Conservation (phyloP, 2,888 invertebrate species). For the Phengaris arion region DNA sequence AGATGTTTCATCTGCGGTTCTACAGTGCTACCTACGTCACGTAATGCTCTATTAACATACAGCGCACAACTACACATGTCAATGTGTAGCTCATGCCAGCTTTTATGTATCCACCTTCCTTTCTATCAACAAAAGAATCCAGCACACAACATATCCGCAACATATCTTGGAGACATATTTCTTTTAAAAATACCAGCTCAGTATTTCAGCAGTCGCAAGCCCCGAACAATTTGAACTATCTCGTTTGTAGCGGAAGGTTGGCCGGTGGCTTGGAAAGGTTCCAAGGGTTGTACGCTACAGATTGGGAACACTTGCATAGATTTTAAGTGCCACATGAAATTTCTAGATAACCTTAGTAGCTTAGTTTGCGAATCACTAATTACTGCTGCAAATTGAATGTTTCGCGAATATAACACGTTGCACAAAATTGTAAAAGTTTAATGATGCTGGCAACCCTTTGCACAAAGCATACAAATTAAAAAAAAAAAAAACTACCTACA, state of each 20-base stretch:
- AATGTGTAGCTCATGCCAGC: too few relatives aligned
- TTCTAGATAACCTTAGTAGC: slow-evolving; percentile 27
- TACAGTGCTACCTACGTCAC: too few relatives aligned
- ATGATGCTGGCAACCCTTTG: too few relatives aligned
- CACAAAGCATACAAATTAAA: too few relatives aligned
- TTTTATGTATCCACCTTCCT: background rate
- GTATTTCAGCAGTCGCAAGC: background rate
- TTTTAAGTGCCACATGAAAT: slow-evolving; percentile 30
- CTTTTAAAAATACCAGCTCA: slow-evolving; percentile 13
- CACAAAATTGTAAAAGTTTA: too few relatives aligned
- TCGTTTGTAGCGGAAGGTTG: slow-evolving; percentile 23
- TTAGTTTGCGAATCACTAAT: slow-evolving; percentile 27
- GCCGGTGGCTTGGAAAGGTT: slow-evolving; percentile 27
- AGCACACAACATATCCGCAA: background rate
- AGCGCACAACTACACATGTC: too few relatives aligned
- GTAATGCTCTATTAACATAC: too few relatives aligned
- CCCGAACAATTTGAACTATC: slow-evolving; percentile 21
- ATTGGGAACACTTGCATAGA: slow-evolving; percentile 29
- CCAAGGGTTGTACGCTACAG: slow-evolving; percentile 23
- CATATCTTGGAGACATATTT: slow-evolving; percentile 16
- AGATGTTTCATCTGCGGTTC: too few relatives aligned
- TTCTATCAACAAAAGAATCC: background rate
- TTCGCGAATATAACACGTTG: background rate
- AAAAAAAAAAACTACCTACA: too few relatives aligned
- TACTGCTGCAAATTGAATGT: slow-evolving; percentile 12